A percentile compares a stretch with the other conserved stretches of the same genome.
phyloP scores from a whole-genome alignment of 2,888 invertebrate genomes.

The Habroteleia sp. region DNA sequence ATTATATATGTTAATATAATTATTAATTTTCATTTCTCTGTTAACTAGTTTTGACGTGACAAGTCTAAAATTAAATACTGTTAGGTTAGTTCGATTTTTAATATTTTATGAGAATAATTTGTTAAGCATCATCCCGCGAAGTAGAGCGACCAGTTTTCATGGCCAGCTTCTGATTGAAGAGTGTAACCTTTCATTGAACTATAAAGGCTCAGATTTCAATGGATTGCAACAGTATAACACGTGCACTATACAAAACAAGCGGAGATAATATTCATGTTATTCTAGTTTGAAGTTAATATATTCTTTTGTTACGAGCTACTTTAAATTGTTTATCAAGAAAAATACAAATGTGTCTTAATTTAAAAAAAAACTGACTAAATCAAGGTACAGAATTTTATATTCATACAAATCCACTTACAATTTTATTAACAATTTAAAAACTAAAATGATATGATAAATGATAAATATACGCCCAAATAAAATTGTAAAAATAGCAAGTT shows the following conservation, averaged over 20 bases:
- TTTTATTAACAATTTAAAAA: too few species aligned
- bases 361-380: too few species aligned
- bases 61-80: not conserved
- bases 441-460: too few species aligned
- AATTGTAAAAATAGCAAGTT: too few species aligned
- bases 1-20: too few species aligned
- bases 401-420: too few species aligned
- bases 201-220: conserved; percentile 53
- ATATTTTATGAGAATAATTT: conserved; percentile 25
- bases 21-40: too few species aligned
- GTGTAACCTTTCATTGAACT: conserved; percentile 58
- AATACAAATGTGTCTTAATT: too few species aligned
- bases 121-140: conserved; percentile 23
- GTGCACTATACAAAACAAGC: conserved; percentile 37
- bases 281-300: conserved; percentile 20
- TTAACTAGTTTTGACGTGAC: too few species aligned
- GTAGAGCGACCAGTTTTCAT: conserved; percentile 55
- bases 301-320: conserved; percentile 14
- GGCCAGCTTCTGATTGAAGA: conserved; percentile 51
- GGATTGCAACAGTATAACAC: conserved; percentile 38
- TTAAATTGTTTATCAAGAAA: too few species aligned
- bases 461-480: too few species aligned
- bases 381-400: too few species aligned
- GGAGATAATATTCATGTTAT: conserved; percentile 10
- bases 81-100: conserved; percentile 11